A percentile compares a stretch with the other conserved stretches of the same genome.
These are phyloP conservation scores for Thryonomys swinderianus DNA, from an alignment of 2,113 vertebrate species.

Conservation along the genomic window DNA sequence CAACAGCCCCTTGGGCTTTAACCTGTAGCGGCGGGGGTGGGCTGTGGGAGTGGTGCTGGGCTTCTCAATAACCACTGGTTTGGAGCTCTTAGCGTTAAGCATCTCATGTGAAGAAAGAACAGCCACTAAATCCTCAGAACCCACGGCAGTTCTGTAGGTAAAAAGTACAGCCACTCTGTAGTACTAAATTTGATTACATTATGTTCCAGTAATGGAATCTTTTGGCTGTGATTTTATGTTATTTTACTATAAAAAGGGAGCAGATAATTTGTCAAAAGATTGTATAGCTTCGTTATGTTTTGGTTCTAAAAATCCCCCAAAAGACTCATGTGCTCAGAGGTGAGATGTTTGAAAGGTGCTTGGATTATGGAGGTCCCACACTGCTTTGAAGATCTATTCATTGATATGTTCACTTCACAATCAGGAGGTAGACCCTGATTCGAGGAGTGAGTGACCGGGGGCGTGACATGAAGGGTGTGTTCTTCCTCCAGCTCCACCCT, in stretches of 20 bases:
- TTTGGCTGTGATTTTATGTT: not conserved
- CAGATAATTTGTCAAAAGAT: not conserved
- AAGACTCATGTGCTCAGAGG: not conserved
- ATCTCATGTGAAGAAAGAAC: not conserved
- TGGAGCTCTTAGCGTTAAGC: accelerated
- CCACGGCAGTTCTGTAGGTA: not conserved
- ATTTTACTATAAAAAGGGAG: not conserved
- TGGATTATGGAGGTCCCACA: not conserved
- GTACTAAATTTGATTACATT: not conserved
- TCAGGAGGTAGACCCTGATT: not conserved
- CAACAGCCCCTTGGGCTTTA: not conserved
- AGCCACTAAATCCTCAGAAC: not conserved
- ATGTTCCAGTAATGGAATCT: not conserved
- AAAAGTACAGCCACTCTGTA: not conserved
- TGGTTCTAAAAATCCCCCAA: not conserved
- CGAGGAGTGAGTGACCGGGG: not conserved
- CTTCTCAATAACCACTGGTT: not conserved
- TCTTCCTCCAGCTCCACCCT: not conserved
- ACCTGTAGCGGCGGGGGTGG: not conserved
- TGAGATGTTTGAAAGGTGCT: not conserved
- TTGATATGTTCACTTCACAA: no score
- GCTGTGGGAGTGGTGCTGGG: no score
- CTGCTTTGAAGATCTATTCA: not conserved
- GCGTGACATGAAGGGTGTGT: not conserved
- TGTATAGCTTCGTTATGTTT: not conserved